Percentiles rank a stretch among this genome's conserved stretches.
Conservation (phyloP, 1,140 invertebrate genomes). For the Druon quercuslanigerum region DNA sequence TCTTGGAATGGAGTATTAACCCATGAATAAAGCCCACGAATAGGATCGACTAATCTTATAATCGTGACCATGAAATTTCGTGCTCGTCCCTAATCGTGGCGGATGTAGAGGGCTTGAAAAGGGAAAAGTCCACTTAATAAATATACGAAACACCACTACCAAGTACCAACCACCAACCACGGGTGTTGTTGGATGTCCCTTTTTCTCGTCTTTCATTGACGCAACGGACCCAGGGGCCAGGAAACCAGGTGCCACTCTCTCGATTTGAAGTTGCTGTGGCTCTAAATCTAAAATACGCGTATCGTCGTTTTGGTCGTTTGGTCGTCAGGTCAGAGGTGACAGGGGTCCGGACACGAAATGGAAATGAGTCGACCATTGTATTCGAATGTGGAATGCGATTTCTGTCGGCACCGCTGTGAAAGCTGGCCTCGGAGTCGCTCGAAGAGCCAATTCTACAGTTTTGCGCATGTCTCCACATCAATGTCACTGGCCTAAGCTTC, state of each 20-base stretch:
- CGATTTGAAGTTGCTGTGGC: background rate
- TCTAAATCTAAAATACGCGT: slow-evolving; percentile 3
- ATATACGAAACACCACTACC: background rate
- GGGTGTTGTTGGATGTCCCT: background rate
- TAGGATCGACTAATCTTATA: background rate
- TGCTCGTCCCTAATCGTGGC: background rate
- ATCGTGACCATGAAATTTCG: slow-evolving; percentile 20
- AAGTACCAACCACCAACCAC: background rate
- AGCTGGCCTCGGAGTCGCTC: slow-evolving; percentile 24
- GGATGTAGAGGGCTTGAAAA: slow-evolving; percentile 5
- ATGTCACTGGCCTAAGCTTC: slow-evolving; percentile 46
- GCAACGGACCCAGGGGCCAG: background rate
- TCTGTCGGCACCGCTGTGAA: slow-evolving; percentile 48
- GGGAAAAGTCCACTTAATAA: background rate
- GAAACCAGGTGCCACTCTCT: slow-evolving; percentile 4
- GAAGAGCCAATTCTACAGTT: slow-evolving; percentile 45
- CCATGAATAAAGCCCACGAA: background rate
- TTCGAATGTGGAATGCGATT: slow-evolving; percentile 60
- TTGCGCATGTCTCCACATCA: slow-evolving; percentile 33
- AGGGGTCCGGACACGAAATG: slow-evolving; percentile 56
- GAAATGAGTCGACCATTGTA: slow-evolving; percentile 59
- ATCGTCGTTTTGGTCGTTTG: slow-evolving; percentile 32
- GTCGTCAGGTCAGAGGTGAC: slow-evolving; percentile 56
- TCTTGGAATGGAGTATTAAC: background rate
- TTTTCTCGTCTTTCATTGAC: slow-evolving; percentile 10